A percentile compares a stretch with the other conserved stretches of the same genome.
phyloP scores from a whole-genome alignment of 2,113 vertebrate genomes.

The Ciconia stormi region DNA sequence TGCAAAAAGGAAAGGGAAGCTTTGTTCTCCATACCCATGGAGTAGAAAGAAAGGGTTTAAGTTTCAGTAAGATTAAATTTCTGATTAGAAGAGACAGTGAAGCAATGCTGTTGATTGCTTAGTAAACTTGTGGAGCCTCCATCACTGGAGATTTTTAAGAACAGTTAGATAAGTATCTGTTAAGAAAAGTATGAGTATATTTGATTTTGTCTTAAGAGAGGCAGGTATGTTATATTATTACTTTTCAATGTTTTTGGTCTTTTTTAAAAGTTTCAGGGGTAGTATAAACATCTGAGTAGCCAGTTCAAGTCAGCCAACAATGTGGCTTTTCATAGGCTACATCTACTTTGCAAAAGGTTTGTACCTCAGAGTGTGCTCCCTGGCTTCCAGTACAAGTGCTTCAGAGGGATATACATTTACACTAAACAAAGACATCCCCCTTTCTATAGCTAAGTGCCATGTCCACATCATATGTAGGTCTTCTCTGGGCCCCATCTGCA shows the following conservation, averaged over 20 bases:
- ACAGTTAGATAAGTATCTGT: neutral
- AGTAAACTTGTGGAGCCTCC: neutral
- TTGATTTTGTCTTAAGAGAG: neutral
- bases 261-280: neutral
- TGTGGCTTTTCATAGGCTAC: neutral
- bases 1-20: neutral
- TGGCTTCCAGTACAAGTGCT: neutral
- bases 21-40: neutral
- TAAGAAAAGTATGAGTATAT: neutral
- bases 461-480: accelerated
- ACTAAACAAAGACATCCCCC: neutral
- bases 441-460: neutral
- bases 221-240: neutral
- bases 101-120: neutral
- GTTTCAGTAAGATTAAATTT: neutral
- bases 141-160: neutral
- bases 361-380: neutral
- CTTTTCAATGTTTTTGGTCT: neutral
- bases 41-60: neutral
- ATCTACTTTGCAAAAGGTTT: neutral
- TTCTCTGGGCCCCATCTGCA: neutral
- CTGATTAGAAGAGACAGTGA: neutral
- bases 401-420: neutral
- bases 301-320: neutral
- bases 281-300: neutral